Percentiles rank a stretch among this genome's conserved stretches.
phyloP scores from a whole-genome alignment of 2,113 vertebrate genomes.

The Tetrao urogallus region DNA sequence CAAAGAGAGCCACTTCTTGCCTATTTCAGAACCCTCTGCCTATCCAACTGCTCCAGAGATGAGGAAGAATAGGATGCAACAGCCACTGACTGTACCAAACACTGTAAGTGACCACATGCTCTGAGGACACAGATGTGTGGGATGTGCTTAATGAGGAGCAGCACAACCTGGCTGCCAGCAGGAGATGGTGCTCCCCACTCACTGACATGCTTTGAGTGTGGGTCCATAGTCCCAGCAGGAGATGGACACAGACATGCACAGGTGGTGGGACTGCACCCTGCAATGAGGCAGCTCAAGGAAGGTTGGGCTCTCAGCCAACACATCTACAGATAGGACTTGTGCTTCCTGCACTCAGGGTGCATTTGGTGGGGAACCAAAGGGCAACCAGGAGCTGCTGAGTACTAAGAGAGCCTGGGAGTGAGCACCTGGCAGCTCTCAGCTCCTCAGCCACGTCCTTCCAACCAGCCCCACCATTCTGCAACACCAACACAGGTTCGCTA shows the following conservation, averaged over 20 bases:
- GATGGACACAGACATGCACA: neutral
- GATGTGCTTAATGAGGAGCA: neutral
- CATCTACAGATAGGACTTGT: accelerated
- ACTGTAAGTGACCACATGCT: neutral
- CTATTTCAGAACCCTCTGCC: neutral
- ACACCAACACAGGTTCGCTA: neutral
- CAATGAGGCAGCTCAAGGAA: neutral
- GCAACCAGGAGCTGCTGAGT: neutral
- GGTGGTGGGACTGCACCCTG: accelerated
- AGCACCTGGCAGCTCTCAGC: neutral
- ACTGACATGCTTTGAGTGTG: too few species aligned
- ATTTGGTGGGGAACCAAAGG: neutral
- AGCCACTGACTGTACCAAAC: neutral
- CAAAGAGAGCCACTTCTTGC: neutral
- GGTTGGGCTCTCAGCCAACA: neutral
- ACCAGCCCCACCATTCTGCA: neutral
- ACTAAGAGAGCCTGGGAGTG: accelerated
- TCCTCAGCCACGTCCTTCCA: neutral
- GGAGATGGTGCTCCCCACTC: neutral
- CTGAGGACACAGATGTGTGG: neutral
- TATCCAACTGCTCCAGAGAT: neutral
- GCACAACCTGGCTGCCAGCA: neutral
- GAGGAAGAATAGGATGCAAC: neutral
- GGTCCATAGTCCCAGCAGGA: neutral
- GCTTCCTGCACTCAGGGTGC: too few species aligned